Evolutionary conservation across 2,888 invertebrate species (phyloP).

Genomic region (Parnassius orleans): DNA sequence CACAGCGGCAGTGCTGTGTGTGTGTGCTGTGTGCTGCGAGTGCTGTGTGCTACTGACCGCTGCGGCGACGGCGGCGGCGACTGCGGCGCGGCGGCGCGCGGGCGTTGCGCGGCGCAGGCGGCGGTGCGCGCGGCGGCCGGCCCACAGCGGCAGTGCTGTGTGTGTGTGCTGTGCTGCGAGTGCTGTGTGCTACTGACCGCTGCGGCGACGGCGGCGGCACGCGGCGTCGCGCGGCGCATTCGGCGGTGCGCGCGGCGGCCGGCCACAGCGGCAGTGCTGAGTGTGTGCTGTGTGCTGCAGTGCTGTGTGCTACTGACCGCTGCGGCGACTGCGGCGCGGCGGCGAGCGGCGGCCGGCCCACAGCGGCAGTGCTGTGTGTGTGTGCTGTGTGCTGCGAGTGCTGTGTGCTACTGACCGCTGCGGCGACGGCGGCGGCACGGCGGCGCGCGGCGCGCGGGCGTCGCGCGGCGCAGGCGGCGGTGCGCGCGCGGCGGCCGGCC

Average conservation of each 20-base stretch:
- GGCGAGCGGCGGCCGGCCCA: slow-evolving; percentile 83
- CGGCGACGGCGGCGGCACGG: too few species aligned
- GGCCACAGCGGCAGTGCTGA: too few species aligned
- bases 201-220: too few species aligned
- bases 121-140: slow-evolving; percentile 92
- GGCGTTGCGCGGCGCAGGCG: slow-evolving; percentile 87
- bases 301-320: slow-evolving; percentile 75
- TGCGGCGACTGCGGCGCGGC: slow-evolving; percentile 93
- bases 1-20: slow-evolving; percentile 91
- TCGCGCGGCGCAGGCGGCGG: slow-evolving; percentile 83
- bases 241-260: slow-evolving; percentile 86
- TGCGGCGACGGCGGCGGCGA: slow-evolving; percentile 91
- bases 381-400: too few species aligned
- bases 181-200: too few species aligned
- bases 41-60: slow-evolving; percentile 75
- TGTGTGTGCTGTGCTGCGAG: too few species aligned
- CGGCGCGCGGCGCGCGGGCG: too few species aligned
- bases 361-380: too few species aligned
- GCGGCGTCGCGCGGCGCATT: slow-evolving; percentile 48
- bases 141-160: slow-evolving; percentile 94
- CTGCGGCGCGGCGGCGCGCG: slow-evolving; percentile 88
- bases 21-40: too few species aligned
- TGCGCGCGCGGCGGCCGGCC: slow-evolving; percentile 81
- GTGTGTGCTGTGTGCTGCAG: too few species aligned
- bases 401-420: too few species aligned